Evolutionary conservation across 2,888 invertebrate genomes (phyloP).

Genomic region (Catocala sponsa): DNA sequence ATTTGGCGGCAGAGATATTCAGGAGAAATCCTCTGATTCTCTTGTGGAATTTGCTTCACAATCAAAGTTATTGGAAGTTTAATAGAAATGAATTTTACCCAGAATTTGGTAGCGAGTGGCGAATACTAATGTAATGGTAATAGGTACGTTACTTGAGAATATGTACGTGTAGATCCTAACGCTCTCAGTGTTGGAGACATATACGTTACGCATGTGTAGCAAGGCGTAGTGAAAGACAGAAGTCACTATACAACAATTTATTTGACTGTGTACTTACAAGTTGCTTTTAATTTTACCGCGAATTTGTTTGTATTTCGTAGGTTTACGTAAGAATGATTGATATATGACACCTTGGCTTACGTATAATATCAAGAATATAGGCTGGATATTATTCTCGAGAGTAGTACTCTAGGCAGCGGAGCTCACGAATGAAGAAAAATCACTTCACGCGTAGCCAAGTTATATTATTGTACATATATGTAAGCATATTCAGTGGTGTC

Average conservation of each 20-base stretch:
- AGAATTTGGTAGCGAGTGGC: conserved; percentile 3
- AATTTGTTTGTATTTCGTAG: not conserved
- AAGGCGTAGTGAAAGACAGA: too few relatives aligned
- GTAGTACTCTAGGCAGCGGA: not conserved
- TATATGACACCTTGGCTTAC: not conserved
- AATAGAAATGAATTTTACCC: conserved; percentile 2
- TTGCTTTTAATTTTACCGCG: not conserved
- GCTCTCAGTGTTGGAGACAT: too few relatives aligned
- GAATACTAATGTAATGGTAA: conserved; percentile 1
- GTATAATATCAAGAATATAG: not conserved
- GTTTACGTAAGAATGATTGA: conserved; percentile 1
- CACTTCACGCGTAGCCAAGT: not conserved
- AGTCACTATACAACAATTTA: too few relatives aligned
- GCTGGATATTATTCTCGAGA: not conserved
- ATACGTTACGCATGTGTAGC: too few relatives aligned
- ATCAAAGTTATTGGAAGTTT: conserved; percentile 11
- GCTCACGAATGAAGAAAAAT: not conserved
- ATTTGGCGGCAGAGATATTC: conserved; percentile 1
- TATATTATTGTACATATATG: conserved; percentile 2
- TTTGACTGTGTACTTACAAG: too few relatives aligned
- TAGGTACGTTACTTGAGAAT: conserved; percentile 2
- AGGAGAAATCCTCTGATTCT: not conserved
- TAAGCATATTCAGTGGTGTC: conserved; percentile 7
- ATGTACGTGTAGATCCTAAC: not conserved
- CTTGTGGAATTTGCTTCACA: conserved; percentile 5